Conservation (phyloP, 2,888 invertebrate species). For the Caenorhabditis sp. region DNA sequence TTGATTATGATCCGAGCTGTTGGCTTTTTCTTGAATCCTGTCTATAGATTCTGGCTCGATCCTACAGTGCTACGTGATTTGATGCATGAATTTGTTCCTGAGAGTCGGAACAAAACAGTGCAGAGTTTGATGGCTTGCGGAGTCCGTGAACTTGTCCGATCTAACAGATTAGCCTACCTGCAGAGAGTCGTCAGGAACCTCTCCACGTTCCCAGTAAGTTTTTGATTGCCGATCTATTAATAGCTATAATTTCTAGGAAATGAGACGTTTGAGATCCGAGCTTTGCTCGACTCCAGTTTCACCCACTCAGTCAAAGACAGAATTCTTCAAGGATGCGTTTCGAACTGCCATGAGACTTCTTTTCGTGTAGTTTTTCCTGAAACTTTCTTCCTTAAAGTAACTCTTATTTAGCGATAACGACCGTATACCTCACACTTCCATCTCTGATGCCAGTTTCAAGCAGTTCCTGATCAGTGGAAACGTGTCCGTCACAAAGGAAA, state of each 20-base stretch:
- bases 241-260: constrained; percentile 59
- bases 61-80: constrained; percentile 76
- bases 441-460: constrained; percentile 51
- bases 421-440: constrained; percentile 49
- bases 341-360: constrained; percentile 70
- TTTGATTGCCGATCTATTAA: neutral
- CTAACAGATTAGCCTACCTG: constrained; percentile 71
- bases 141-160: constrained; percentile 71
- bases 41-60: constrained; percentile 77
- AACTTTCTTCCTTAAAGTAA: neutral
- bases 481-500: constrained; percentile 55
- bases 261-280: constrained; percentile 67
- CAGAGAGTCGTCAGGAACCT: constrained; percentile 75
- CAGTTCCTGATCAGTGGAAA: constrained; percentile 37
- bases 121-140: constrained; percentile 77
- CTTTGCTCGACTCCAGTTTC: constrained; percentile 60
- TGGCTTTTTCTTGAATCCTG: constrained; percentile 77
- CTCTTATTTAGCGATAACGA: constrained; percentile 57
- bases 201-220: constrained; percentile 60
- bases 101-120: constrained; percentile 65
- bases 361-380: constrained; percentile 64
- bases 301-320: constrained; percentile 61
- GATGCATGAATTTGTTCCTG: constrained; percentile 78
- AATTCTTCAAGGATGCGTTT: constrained; percentile 75
- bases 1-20: constrained; percentile 76